Conservation (phyloP, 2,888 invertebrate genomes). For the Galerucella calmariensis region DNA sequence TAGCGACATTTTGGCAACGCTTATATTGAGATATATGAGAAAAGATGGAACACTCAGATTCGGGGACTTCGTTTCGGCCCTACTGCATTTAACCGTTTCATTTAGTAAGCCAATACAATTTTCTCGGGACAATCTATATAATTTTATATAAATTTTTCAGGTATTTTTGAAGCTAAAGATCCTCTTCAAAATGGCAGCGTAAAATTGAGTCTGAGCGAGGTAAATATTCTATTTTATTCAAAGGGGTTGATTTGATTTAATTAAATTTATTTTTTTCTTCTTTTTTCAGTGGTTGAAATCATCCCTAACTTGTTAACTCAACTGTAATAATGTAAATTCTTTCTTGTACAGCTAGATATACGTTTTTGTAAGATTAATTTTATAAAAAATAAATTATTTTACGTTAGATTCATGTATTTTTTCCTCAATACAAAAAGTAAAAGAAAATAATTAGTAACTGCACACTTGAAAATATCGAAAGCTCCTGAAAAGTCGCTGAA, state of each 20-base stretch:
- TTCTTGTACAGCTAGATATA: slow-evolving; percentile 18
- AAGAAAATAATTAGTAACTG: no score
- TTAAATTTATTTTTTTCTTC: slow-evolving; percentile 49
- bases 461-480: no score
- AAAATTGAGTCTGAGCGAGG: slow-evolving; percentile 84
- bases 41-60: slow-evolving; percentile 92
- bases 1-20: slow-evolving; percentile 83
- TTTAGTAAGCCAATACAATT: slow-evolving; percentile 74
- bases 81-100: slow-evolving; percentile 87
- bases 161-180: slow-evolving; percentile 81
- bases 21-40: slow-evolving; percentile 88
- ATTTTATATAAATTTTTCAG: slow-evolving; percentile 62
- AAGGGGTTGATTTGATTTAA: no score
- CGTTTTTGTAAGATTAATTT: slow-evolving; percentile 27
- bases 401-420: slow-evolving; percentile 7
- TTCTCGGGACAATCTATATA: no score
- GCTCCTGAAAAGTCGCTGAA: no score
- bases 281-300: slow-evolving; percentile 81
- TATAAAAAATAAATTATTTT: slow-evolving; percentile 31
- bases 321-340: slow-evolving; percentile 21
- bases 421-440: not conserved
- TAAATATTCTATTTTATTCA: slow-evolving; percentile 59
- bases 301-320: slow-evolving; percentile 74
- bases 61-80: slow-evolving; percentile 91
- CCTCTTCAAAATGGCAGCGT: slow-evolving; percentile 83